Conservation (phyloP, 1,140 invertebrate species). For the Zaprionus kolodkinae region DNA sequence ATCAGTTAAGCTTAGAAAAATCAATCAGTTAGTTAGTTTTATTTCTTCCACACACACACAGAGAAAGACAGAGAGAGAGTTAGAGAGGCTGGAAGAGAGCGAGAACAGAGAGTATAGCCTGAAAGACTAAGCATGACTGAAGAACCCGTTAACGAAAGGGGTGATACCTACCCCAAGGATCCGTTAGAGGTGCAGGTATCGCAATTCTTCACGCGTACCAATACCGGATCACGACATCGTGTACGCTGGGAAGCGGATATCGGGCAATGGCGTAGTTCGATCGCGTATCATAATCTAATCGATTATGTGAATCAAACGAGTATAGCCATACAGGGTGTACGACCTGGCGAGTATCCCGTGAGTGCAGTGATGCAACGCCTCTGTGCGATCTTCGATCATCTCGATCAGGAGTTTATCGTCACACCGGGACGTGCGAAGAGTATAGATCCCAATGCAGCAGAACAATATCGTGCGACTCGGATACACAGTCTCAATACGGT, state of each 20-base stretch:
- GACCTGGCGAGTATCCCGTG: constrained; percentile 22
- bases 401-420: background rate
- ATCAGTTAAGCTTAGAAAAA: background rate
- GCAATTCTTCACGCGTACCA: constrained; percentile 11
- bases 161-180: too few species aligned
- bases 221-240: constrained; percentile 11
- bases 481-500: background rate
- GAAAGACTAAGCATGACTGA: background rate
- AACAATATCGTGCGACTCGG: background rate
- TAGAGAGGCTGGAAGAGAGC: too few species aligned
- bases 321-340: constrained; percentile 50
- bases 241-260: constrained; percentile 26
- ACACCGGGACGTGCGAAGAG: background rate
- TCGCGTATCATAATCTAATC: constrained; percentile 43
- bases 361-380: constrained; percentile 32
- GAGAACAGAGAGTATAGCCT: background rate
- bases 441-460: background rate
- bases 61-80: background rate
- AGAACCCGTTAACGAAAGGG: too few species aligned
- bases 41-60: background rate
- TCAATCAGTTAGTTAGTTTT: background rate
- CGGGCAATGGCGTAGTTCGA: constrained; percentile 31
- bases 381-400: constrained; percentile 44
- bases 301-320: constrained; percentile 56
- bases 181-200: background rate